Base-by-base conservation (phyloP, 2,888 invertebrate species). In the Hermodice carunculata region DNA sequence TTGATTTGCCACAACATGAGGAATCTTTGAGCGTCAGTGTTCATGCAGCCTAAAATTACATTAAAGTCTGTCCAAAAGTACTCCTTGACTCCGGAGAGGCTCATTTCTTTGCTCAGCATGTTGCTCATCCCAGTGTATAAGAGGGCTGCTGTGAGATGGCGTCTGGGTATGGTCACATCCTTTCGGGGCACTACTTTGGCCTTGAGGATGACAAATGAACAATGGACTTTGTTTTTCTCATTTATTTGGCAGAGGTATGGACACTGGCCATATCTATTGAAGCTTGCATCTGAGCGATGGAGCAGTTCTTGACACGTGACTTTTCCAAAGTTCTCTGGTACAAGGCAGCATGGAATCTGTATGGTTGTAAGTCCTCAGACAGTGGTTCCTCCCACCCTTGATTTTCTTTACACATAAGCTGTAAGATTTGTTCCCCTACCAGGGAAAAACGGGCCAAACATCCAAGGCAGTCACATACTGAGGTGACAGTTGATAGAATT, bases 391-490 rank as follows among this genome's bases (percentile, higher is more conserved):
- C 64, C 64, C 64, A 64, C 8, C 22, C 49, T 2, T 8, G 5
- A 34, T 34, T 24, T 17, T 34, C 42, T 3, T 31, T 14, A 26
- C 51, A 58, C 42, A 64, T 28, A 17, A 42, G 24, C 31, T 64
- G 64, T 3, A 64, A 31, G 3, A 64, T 49, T 26, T 19, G 49
- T 42, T 64, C 59, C 19, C 49, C 57, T 22, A 14, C 40, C 60
- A 60, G 71, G 74, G 78, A 29, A 82, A 83, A 54, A 82, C 85
- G 42, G 83, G 86, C 22, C 87, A 88, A 53, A 88, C 87, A 28
- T 87, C 87, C 64, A 6, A 64, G 46, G 19, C 61, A 54, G 54
- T 64, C 61, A 34, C 32, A 64, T 3, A 64, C 24, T 8, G 65
- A 64, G 3, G 61, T 24, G 5, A 53, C 53, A 3, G 53, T 44